Base-by-base conservation (phyloP, 2,888 invertebrate genomes). In the Chrysotoxum bicinctum region DNA sequence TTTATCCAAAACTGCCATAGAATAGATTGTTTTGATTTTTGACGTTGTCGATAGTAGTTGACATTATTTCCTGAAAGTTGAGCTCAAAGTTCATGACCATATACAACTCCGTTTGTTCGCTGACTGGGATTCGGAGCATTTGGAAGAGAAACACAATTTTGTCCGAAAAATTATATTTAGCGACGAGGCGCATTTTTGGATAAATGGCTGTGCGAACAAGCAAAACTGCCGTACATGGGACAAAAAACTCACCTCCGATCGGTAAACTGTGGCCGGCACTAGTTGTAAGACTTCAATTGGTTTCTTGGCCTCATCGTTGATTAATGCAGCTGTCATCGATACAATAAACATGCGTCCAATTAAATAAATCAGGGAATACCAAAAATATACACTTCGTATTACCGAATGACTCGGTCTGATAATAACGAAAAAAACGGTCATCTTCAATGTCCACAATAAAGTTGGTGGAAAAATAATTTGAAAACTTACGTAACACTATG, bases 401-500 rank as follows among this genome's bases (percentile, higher is more conserved):
- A 90, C 70, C 40, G 90, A 90, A 21, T 90, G 90, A 88, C 91
- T 90, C 4, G 91, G 90, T 14, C 92, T 92, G 50, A 7, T 45
- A 62, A 19, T 43, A 21, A 75, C 45, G 54, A 60, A 4, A 68
- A 23, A 16, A 35, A 0, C 0, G 12, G 3, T 12, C 16, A 48
- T 14, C 6, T 0, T 12, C 37, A 26, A 26, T 26, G 7, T 26
- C 26, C 5, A 26, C 7, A 26, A 26, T 26, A 3, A 26, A 26
- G 6, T 26, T 1, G 7, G 5, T 4, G 4, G 1, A 37, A 37
- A 37, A 1, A n/a, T 37, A 16, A 58, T 21, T 8, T 3, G 23
- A n/a, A n/a, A n/a, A 45, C 93, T 93, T 91, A 95, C 95, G 94
- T 94, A 78, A 95, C 93, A 35, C 94, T 95, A 88, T 94, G 92